Percentiles rank a stretch among this genome's conserved stretches.
phyloP scores from a whole-genome alignment of 2,797 vertebrate genomes.

The Poeciliopsis paucimaculata region DNA sequence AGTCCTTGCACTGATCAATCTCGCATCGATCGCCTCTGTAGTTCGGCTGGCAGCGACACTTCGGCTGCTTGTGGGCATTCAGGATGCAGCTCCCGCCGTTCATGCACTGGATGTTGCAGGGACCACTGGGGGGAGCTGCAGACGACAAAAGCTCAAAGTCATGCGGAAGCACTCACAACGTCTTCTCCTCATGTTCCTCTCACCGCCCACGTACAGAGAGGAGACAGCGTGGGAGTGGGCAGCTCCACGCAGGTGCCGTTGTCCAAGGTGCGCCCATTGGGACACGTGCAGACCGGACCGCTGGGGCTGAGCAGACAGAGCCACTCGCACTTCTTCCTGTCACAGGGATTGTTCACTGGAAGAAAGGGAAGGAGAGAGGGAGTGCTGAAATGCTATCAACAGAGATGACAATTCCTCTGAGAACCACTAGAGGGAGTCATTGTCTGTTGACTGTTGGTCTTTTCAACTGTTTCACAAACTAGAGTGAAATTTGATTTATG shows the following conservation, averaged over 20 bases:
- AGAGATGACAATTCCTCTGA: not conserved
- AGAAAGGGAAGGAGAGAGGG: conserved; percentile 7
- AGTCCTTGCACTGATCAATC: conserved; percentile 90
- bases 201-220: conserved; percentile 81
- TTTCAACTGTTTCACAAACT: not conserved
- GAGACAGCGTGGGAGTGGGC: conserved; percentile 85
- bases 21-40: conserved; percentile 92
- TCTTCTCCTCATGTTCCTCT: not conserved
- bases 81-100: conserved; percentile 95
- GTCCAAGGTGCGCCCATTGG: conserved; percentile 90
- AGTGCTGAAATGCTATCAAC: not conserved
- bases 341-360: conserved; percentile 93
- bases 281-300: conserved; percentile 93
- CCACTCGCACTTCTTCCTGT: conserved; percentile 97
- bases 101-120: conserved; percentile 87
- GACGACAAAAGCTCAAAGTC: not conserved
- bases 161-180: not conserved
- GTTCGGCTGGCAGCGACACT: conserved; percentile 94
- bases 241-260: conserved; percentile 91
- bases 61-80: conserved; percentile 92
- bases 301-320: conserved; percentile 95
- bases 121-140: conserved; percentile 81
- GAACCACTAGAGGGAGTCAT: not conserved
- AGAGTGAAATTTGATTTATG: not conserved
- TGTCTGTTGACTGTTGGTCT: not conserved